These are phyloP conservation scores for Ciconia nigra DNA, from an alignment of 2,797 vertebrate genomes.

Conservation along the genomic window DNA sequence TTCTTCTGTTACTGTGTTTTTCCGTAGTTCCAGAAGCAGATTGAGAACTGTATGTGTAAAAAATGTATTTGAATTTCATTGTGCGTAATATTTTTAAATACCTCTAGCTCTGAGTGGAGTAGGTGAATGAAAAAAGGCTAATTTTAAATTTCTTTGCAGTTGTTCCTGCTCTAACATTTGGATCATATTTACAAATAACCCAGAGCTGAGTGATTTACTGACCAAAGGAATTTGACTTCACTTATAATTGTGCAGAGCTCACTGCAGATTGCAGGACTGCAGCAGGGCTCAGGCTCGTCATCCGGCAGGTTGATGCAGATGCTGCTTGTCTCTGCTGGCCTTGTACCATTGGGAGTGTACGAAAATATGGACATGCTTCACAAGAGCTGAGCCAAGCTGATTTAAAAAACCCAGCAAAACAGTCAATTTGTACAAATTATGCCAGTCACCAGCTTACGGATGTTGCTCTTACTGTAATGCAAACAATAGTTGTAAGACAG, in stretches of 20 bases:
- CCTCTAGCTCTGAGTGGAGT: neutral
- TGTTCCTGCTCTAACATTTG: neutral
- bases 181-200: neutral
- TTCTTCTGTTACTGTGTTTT: neutral
- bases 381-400: neutral
- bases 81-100: neutral
- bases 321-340: neutral
- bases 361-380: neutral
- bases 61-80: neutral
- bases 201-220: neutral
- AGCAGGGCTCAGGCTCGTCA: neutral
- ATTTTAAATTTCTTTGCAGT: neutral
- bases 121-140: neutral
- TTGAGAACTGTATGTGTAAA: neutral
- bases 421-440: neutral
- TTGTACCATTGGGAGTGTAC: neutral
- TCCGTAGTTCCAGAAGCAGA: neutral
- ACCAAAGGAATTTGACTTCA: neutral
- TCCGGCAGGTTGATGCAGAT: neutral
- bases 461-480: neutral
- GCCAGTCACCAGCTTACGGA: neutral
- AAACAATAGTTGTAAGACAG: constrained; percentile 26
- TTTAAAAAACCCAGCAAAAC: neutral
- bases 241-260: neutral
- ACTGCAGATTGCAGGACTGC: neutral